These are phyloP conservation scores for Hartigia nigra DNA, from an alignment of 2,888 invertebrate species.

Conservation along the genomic window DNA sequence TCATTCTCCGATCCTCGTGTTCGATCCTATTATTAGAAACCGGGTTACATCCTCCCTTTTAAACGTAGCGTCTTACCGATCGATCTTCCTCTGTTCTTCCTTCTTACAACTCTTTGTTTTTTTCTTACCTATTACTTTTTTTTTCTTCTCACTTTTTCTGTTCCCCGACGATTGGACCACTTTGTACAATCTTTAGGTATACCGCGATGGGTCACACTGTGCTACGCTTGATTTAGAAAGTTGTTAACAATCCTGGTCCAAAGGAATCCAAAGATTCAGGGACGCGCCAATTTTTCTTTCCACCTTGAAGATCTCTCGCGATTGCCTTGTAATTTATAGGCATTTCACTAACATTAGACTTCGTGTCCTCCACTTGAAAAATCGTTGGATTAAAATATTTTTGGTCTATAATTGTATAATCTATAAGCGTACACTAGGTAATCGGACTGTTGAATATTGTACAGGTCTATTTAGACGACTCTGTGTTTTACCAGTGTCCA, in stretches of 20 bases:
- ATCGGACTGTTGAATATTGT: background rate
- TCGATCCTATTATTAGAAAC: background rate
- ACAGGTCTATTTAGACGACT: background rate
- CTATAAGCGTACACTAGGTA: background rate
- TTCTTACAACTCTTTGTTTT: background rate
- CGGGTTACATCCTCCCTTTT: background rate
- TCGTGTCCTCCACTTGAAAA: background rate
- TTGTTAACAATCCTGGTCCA: background rate
- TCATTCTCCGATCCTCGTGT: constrained; percentile 15
- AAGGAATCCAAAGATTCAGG: background rate
- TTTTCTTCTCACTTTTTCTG: background rate
- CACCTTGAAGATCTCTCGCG: background rate
- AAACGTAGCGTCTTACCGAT: background rate
- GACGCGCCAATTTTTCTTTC: background rate
- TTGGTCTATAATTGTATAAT: background rate
- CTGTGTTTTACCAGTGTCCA: background rate
- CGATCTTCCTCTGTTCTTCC: background rate
- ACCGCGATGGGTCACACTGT: background rate
- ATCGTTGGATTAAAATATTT: background rate
- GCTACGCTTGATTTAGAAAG: background rate
- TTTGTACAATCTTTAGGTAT: background rate
- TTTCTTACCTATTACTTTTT: background rate
- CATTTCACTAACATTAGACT: background rate
- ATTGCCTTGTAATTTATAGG: background rate
- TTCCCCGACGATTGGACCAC: background rate